Evolutionary conservation across 2,113 vertebrate species (phyloP), one percentile per base, ranked within the genome.

Genomic region (Girardinichthys multiradiatus): DNA sequence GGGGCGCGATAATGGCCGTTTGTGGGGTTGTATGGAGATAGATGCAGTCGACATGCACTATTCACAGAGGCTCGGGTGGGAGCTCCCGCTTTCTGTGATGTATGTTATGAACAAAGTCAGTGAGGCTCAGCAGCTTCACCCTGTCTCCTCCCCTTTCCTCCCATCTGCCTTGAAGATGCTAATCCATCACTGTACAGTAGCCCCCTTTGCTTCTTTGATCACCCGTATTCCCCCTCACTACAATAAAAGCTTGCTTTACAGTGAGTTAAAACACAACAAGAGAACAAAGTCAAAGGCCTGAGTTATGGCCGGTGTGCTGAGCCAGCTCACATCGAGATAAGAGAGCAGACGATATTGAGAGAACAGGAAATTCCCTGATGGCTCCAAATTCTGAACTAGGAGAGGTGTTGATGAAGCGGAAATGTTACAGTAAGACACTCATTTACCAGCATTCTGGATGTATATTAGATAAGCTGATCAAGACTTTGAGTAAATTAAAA

Each of bases 121-220:
- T 14, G 68, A 70, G 65, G 68, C 77, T 81, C 80, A 64, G 65
- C 27, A 45, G 68, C 62, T 66, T 74, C 80, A 66, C 69, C 67
- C 77, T n/a, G n/a, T n/a, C 54, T 2, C 62, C 62, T 21, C 57
- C 64, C 10, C 8, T n/a, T 13, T 19, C 54, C 66, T 62, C 68
- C 26, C 62, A 65, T 19, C 61, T 73, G 68, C 76, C 82, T 90
- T 81, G 80, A 90, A 90, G 84, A 90, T 86, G 74, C 74, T 77
- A 86, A 90, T 92, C 82, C 80, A 89, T 87, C 87, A 86, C 68
- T 79, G 58, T 85, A 86, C 86, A 90, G 87, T 87, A 86, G 72
- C 77, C 68, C 48, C 59, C 68, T 74, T 39, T 1, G 39, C 68
- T 48, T 72, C 84, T 90, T 92, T 90, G 87, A 89, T 92, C 84